phyloP scores from a whole-genome alignment of 1,140 invertebrate genomes.

The Cepaea nemoralis region DNA sequence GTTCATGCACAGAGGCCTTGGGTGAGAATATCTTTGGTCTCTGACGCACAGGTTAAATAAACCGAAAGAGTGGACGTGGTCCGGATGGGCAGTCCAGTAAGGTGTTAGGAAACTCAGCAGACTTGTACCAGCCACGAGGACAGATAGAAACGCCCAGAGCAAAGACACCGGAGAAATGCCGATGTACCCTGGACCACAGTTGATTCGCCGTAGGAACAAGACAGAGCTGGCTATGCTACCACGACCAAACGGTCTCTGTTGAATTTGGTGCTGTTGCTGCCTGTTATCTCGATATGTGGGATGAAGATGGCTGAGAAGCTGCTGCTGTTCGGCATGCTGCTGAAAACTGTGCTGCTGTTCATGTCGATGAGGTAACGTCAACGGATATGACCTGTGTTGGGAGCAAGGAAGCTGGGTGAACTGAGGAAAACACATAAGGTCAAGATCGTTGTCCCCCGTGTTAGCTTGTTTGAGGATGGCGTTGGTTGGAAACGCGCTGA shows the following conservation, averaged over 20 bases:
- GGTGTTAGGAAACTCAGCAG: constrained; percentile 66
- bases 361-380: not conserved
- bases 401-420: not conserved
- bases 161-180: constrained; percentile 54
- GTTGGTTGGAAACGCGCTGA: not conserved
- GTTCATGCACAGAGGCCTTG: constrained; percentile 54
- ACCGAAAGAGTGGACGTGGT: constrained; percentile 60
- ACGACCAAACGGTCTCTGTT: not conserved
- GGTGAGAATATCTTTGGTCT: constrained; percentile 25
- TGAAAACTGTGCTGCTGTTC: constrained; percentile 10
- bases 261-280: not conserved
- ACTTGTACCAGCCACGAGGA: constrained; percentile 61
- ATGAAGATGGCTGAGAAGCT: not conserved
- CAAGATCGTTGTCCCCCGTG: not conserved
- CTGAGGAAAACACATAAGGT: not conserved
- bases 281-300: not conserved
- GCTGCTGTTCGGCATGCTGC: not conserved
- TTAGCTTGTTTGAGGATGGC: not conserved
- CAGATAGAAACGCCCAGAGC: constrained; percentile 67
- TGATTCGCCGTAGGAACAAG: constrained; percentile 3
- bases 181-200: constrained; percentile 10
- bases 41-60: constrained; percentile 57
- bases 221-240: not conserved
- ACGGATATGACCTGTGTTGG: not conserved
- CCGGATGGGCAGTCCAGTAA: constrained; percentile 62